Evolutionary conservation across 2,113 vertebrate genomes (phyloP).

Genomic region (Callionymus lyra): DNA sequence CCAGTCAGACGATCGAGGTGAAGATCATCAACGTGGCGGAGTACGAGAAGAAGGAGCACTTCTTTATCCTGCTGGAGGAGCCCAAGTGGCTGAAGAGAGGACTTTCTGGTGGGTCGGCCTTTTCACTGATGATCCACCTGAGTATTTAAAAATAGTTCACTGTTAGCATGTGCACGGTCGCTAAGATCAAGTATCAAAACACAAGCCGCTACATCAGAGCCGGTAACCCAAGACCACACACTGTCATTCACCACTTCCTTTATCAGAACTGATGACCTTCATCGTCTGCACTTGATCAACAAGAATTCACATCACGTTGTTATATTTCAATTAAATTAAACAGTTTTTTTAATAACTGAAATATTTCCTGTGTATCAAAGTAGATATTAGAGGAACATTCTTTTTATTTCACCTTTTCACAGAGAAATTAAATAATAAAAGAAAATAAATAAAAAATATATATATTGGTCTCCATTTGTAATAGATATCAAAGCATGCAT

Average conservation of each 20-base stretch:
- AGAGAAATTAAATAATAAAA: no score
- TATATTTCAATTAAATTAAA: no score
- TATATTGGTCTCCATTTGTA: no score
- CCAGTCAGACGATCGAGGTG: slow-evolving; percentile 74
- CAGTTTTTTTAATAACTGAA: no score
- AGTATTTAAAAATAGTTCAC: slow-evolving; percentile 5
- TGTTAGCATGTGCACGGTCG: not conserved
- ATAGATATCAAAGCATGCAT: no score
- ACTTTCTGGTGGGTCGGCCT: slow-evolving; percentile 70
- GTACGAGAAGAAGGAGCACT: slow-evolving; percentile 84
- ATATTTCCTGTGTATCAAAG: no score
- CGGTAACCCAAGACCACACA: slow-evolving; percentile 31
- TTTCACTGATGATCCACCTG: not conserved
- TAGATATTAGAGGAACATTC: no score
- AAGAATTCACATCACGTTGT: no score
- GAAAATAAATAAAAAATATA: no score
- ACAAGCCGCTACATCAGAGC: slow-evolving; percentile 24
- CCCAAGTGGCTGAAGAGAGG: slow-evolving; percentile 85
- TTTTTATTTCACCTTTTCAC: no score
- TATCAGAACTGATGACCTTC: slow-evolving; percentile 4
- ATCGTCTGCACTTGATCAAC: not conserved
- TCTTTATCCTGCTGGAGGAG: slow-evolving; percentile 80
- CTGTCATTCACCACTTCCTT: slow-evolving; percentile 17
- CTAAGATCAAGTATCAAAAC: slow-evolving; percentile 29
- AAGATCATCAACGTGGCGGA: slow-evolving; percentile 80